phyloP scores from a whole-genome alignment of 23 tunicate genomes.

The Halocynthia aurantium region DNA sequence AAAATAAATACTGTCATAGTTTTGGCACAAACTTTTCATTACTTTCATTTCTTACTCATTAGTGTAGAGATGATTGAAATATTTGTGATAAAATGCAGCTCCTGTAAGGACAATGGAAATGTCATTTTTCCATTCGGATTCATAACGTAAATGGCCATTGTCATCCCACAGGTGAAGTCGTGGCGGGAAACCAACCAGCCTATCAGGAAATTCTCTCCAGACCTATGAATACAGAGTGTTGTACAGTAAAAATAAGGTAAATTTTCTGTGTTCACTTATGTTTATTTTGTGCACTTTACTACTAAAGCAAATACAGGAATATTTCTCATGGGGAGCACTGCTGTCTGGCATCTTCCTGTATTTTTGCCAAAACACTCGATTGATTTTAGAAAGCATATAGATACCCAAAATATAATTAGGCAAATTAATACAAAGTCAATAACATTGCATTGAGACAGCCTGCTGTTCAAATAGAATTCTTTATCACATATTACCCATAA shows the following conservation, averaged over 20 bases:
- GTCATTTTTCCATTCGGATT: constrained; percentile 93
- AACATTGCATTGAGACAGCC: too few relatives aligned
- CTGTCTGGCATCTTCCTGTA: too few relatives aligned
- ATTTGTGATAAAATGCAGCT: constrained; percentile 95
- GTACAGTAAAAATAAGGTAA: neutral
- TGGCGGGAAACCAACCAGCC: constrained; percentile 89
- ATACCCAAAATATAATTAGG: too few relatives aligned
- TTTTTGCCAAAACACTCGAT: too few relatives aligned
- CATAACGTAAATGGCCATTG: constrained; percentile 44
- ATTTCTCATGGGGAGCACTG: too few relatives aligned
- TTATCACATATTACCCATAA: neutral
- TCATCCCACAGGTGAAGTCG: constrained; percentile 82
- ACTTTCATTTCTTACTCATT: constrained; percentile 28
- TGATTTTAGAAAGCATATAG: too few relatives aligned
- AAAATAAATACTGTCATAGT: neutral
- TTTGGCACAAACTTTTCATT: neutral
- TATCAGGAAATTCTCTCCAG: constrained; percentile 95
- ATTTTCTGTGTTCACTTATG: neutral
- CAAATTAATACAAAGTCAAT: too few relatives aligned
- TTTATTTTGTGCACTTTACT: too few relatives aligned
- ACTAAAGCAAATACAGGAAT: too few relatives aligned
- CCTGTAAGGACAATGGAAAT: constrained; percentile 88
- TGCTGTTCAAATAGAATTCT: too few relatives aligned
- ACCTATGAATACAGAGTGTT: constrained; percentile 13
- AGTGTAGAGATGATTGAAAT: constrained; percentile 73